Conservation (phyloP, 2,797 vertebrate species). For the Acanthurus leucopareius region DNA sequence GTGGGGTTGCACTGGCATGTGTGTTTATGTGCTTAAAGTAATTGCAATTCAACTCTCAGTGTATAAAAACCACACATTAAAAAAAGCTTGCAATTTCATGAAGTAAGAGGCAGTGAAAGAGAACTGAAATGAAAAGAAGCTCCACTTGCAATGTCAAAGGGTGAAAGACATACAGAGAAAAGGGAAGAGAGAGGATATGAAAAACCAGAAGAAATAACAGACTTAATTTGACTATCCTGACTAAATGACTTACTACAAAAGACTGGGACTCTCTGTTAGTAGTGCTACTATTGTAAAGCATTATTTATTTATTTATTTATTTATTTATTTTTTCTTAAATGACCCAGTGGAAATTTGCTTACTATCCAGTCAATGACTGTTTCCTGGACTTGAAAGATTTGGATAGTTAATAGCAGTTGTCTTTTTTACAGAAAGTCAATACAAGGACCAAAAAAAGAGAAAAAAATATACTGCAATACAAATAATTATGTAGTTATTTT, state of each 20-base stretch:
- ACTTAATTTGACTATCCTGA: conserved; percentile 5
- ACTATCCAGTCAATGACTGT: background rate
- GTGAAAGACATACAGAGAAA: conserved; percentile 25
- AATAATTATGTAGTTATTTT: background rate
- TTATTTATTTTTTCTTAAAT: no score
- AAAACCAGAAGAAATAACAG: conserved; percentile 12
- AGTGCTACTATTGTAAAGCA: background rate
- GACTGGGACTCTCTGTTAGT: background rate
- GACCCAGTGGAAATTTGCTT: background rate
- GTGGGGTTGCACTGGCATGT: conserved; percentile 28
- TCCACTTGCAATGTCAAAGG: conserved; percentile 24
- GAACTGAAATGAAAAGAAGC: conserved; percentile 13
- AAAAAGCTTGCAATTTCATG: conserved; percentile 42
- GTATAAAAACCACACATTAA: conserved; percentile 39
- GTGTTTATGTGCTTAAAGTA: conserved; percentile 43
- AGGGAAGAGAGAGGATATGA: background rate
- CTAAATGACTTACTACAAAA: conserved; percentile 15
- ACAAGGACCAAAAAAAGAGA: background rate
- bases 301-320: no score
- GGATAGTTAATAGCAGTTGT: background rate
- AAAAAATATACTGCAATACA: background rate
- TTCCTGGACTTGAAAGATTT: background rate
- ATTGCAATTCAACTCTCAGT: conserved; percentile 45
- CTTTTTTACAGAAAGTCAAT: background rate
- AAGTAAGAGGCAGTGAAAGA: conserved; percentile 33